These are phyloP conservation scores for Drosophila rellima DNA, from an alignment of 2,888 invertebrate genomes.

Conservation along the genomic window DNA sequence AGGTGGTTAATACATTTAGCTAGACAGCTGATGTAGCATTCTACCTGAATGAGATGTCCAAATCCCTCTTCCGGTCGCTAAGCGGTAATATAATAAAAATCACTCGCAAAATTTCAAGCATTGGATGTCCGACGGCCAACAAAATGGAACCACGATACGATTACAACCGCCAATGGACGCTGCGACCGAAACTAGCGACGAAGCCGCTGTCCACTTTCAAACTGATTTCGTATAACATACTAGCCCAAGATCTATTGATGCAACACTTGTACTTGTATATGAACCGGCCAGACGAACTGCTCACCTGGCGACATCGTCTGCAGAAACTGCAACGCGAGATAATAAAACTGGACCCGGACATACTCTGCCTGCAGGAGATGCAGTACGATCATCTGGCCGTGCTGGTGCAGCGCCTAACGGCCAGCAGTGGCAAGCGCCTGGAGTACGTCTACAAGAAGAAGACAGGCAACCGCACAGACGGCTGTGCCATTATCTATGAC, in stretches of 20 bases:
- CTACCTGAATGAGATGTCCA: conserved; percentile 57
- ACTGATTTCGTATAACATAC: conserved; percentile 93
- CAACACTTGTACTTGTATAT: conserved; percentile 91
- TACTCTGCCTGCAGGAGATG: conserved; percentile 92
- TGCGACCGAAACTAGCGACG: not conserved
- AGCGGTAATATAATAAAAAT: conserved; percentile 20
- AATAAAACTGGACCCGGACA: conserved; percentile 86
- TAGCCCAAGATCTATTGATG: conserved; percentile 93
- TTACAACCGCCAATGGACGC: conserved; percentile 58
- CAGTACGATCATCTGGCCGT: conserved; percentile 90
- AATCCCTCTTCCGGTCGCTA: conserved; percentile 36
- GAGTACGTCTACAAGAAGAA: conserved; percentile 92
- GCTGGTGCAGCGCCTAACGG: conserved; percentile 59
- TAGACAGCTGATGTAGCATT: conserved; percentile 7
- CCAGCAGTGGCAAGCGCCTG: conserved; percentile 88
- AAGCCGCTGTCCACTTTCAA: conserved; percentile 40
- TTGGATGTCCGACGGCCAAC: conserved; percentile 12
- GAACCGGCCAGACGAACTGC: conserved; percentile 86
- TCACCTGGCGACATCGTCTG: conserved; percentile 91
- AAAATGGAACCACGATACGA: conserved; percentile 61
- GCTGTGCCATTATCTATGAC: conserved; percentile 95
- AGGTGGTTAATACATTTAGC: not conserved
- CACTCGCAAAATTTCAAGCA: conserved; percentile 4
- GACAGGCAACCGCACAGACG: conserved; percentile 93
- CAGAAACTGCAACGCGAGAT: conserved; percentile 86